Percentiles rank a stretch among this genome's conserved stretches.
Conservation (phyloP, 2,888 invertebrate genomes). For the Drosophila multiciliata region DNA sequence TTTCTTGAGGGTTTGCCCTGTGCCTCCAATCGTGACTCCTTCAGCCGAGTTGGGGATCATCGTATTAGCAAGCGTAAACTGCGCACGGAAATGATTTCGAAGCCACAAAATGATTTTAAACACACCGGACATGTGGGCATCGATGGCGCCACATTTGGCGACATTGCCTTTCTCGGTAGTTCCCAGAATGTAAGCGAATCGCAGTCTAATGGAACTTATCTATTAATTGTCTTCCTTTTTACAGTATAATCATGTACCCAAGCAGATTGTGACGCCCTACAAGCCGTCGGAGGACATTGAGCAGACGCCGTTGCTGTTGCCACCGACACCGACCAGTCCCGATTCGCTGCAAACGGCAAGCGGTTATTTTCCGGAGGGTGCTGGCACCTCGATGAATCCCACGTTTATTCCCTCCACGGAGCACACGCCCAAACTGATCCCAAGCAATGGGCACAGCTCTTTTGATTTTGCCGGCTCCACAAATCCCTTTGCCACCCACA, state of each 20-base stretch:
- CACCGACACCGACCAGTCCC: conserved; percentile 85
- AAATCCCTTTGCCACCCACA: conserved; percentile 83
- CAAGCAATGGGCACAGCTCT: conserved; percentile 80
- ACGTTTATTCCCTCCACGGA: conserved; percentile 84
- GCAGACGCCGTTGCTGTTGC: conserved; percentile 88
- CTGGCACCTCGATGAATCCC: conserved; percentile 83
- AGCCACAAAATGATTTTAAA: conserved; percentile 98
- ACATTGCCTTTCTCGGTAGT: conserved; percentile 89
- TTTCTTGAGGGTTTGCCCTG: conserved; percentile 88
- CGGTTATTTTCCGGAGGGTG: conserved; percentile 84
- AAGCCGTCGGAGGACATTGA: conserved; percentile 94
- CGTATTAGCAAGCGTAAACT: conserved; percentile 89
- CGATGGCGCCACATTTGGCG: conserved; percentile 98
- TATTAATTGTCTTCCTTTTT: background rate
- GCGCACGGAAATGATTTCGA: conserved; percentile 96
- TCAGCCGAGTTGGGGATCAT: conserved; percentile 86
- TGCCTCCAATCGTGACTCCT: conserved; percentile 86
- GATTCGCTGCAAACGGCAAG: conserved; percentile 85
- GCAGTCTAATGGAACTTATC: background rate
- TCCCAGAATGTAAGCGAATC: conserved; percentile 83
- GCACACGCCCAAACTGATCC: conserved; percentile 83
- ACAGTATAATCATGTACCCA: conserved; percentile 91
- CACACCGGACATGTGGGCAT: conserved; percentile 98
- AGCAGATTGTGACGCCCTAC: conserved; percentile 95
- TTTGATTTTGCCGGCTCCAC: conserved; percentile 83